Evolutionary conservation across 2,797 vertebrate genomes (phyloP).

Genomic region (Phylloscopus collybita): DNA sequence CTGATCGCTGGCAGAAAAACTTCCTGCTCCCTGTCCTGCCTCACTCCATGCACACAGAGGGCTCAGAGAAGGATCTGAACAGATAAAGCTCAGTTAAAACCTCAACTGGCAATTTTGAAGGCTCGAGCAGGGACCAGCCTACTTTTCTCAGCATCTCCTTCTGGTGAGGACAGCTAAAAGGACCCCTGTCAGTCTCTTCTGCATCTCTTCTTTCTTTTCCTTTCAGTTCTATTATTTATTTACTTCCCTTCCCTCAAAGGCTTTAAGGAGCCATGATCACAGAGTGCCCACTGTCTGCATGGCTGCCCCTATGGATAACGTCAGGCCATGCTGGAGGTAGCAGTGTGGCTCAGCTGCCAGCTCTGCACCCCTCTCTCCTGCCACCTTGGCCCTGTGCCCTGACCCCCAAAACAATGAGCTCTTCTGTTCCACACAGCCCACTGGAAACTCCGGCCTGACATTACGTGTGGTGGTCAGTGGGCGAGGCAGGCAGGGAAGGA

Average conservation of each 20-base stretch:
- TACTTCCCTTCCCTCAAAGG: not conserved
- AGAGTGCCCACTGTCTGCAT: not conserved
- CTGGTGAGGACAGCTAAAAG: not conserved
- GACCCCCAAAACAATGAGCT: constrained; percentile 4
- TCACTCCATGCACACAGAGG: not conserved
- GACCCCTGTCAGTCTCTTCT: not conserved
- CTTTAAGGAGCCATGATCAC: not conserved
- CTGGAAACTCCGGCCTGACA: not conserved
- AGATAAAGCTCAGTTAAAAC: not conserved
- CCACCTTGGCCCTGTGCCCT: not conserved
- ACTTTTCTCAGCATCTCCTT: not conserved
- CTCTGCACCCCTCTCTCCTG: not conserved
- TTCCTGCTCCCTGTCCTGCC: not conserved
- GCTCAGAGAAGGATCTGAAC: not conserved
- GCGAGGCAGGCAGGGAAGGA: not conserved
- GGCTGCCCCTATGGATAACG: not conserved
- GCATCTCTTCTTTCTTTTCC: not conserved
- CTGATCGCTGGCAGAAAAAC: not conserved
- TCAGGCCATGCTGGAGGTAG: not conserved
- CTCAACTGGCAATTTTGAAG: not conserved
- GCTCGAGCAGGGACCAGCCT: not conserved
- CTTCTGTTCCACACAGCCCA: not conserved
- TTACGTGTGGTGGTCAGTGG: not conserved
- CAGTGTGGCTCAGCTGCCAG: not conserved
- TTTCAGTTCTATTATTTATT: not conserved